phyloP scores from a whole-genome alignment of 2,113 vertebrate species.

The Oceanodroma tethys region DNA sequence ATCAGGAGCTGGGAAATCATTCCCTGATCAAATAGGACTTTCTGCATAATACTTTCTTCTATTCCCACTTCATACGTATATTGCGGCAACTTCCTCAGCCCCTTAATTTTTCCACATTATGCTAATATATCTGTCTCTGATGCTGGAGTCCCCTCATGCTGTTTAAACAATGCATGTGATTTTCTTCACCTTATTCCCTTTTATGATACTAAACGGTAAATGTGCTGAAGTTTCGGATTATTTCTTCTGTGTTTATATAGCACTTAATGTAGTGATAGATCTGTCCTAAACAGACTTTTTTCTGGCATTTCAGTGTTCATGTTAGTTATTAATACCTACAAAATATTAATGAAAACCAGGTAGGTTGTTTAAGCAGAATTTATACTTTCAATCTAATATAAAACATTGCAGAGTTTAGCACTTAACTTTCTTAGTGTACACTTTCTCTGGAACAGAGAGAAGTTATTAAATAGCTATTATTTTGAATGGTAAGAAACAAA shows the following conservation, averaged over 20 bases:
- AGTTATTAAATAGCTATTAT: background rate
- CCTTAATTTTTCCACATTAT: background rate
- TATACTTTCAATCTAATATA: background rate
- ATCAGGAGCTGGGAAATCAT: background rate
- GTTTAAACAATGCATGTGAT: background rate
- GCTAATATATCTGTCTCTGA: background rate
- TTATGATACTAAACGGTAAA: background rate
- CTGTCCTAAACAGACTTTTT: background rate
- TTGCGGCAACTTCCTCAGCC: background rate
- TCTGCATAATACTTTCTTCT: background rate
- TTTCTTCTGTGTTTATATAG: background rate
- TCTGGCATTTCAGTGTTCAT: background rate
- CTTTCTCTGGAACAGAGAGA: background rate
- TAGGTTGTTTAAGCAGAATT: background rate
- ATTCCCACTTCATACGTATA: background rate
- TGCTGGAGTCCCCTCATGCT: background rate
- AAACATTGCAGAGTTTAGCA: background rate
- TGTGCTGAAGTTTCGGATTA: background rate
- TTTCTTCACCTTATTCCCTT: background rate
- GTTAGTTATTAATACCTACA: background rate
- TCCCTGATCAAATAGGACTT: background rate
- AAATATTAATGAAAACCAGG: background rate
- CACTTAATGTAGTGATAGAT: background rate
- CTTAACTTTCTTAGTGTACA: background rate
- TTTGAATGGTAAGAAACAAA: background rate